These are phyloP conservation scores for Brachyrhaphis roseni DNA, from an alignment of 2,797 vertebrate species.

Conservation along the genomic window DNA sequence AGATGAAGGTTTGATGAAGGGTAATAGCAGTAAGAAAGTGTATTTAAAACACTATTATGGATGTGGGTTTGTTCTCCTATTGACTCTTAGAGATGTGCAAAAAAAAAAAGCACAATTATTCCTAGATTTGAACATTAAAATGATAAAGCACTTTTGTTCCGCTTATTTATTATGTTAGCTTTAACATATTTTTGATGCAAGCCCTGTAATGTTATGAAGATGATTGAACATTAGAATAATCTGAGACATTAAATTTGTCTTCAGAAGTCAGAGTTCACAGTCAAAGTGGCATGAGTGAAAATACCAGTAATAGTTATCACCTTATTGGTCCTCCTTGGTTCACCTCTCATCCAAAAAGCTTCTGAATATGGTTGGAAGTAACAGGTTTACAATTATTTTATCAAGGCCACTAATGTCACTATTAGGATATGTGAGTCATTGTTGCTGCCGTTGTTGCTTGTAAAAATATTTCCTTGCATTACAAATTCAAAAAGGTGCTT, in stretches of 20 bases:
- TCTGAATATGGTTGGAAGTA: background rate
- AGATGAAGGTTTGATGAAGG: constrained; percentile 52
- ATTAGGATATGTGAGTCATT: background rate
- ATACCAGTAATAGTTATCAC: background rate
- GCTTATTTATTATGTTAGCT: background rate
- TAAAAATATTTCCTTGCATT: background rate
- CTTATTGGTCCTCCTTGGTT: background rate
- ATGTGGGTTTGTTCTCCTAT: background rate
- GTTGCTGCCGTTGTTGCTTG: too few species aligned
- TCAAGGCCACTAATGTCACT: background rate
- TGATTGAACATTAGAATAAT: background rate
- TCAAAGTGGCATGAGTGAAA: background rate
- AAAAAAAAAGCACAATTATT: background rate
- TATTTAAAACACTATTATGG: constrained; percentile 44
- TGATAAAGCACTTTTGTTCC: background rate
- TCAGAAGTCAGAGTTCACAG: background rate
- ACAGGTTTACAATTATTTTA: background rate
- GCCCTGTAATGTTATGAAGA: background rate
- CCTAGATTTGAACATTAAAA: constrained; percentile 5
- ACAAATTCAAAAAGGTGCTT: background rate
- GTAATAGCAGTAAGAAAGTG: constrained; percentile 46
- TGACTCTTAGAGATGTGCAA: too few species aligned
- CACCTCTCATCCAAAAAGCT: background rate
- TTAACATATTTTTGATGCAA: background rate
- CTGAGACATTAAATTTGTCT: background rate